Conservation (phyloP, 2,113 vertebrate genomes). For the Scalopus aquaticus region DNA sequence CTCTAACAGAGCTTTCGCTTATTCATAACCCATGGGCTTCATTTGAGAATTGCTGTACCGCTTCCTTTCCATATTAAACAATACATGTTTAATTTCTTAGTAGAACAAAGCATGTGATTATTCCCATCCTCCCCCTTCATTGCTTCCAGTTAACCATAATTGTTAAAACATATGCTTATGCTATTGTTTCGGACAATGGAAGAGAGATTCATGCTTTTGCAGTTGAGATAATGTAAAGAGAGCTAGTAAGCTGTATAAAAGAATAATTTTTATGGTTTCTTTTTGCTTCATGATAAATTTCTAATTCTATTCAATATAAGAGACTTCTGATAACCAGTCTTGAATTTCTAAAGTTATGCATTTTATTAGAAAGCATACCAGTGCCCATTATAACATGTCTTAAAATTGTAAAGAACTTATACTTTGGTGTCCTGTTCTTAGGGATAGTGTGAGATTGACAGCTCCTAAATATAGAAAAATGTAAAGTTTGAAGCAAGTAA, state of each 20-base stretch:
- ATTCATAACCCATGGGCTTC: slow-evolving; percentile 82
- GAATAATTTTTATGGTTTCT: not conserved
- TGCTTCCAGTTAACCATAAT: slow-evolving; percentile 73
- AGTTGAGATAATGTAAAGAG: slow-evolving; percentile 72
- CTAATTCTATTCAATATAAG: not conserved
- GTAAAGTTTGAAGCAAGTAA: slow-evolving; percentile 21
- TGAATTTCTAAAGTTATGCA: slow-evolving; percentile 22
- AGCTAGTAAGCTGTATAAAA: slow-evolving; percentile 54
- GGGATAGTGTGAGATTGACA: not conserved
- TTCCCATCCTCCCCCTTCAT: slow-evolving; percentile 62
- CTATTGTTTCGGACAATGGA: slow-evolving; percentile 57
- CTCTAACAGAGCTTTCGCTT: slow-evolving; percentile 86
- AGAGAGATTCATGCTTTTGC: slow-evolving; percentile 65
- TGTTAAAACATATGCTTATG: slow-evolving; percentile 57
- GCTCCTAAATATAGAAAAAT: slow-evolving; percentile 23
- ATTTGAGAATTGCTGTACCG: slow-evolving; percentile 81
- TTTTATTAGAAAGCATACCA: not conserved
- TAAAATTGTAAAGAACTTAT: not conserved
- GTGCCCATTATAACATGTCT: not conserved
- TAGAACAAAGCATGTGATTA: slow-evolving; percentile 79
- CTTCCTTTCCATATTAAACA: slow-evolving; percentile 74
- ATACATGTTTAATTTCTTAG: slow-evolving; percentile 50
- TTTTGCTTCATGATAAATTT: slow-evolving; percentile 3
- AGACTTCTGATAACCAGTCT: not conserved
- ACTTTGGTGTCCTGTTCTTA: not conserved